Evolutionary conservation across 2,797 vertebrate genomes (phyloP), one percentile per base, ranked within the genome.

Genomic region (Bradypodion pumilum): DNA sequence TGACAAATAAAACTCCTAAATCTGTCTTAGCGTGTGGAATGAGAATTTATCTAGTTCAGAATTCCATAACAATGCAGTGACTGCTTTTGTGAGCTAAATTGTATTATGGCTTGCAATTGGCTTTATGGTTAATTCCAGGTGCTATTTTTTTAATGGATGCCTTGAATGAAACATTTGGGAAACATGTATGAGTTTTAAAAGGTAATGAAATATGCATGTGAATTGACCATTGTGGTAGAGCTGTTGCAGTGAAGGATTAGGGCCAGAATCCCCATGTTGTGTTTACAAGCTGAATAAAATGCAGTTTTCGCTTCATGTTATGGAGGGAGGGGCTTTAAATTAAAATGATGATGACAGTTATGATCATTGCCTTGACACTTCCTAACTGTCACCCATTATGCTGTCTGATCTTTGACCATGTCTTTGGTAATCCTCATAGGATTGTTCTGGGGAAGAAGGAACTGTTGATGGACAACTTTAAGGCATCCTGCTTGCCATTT

Each of bases 81-180:
- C 89, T 91, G 91, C 86, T 84, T 88, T 85, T 84, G 90, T 81
- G 84, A 87, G 76, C 83, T 92, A 89, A 92, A 88, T 86, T 85
- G 82, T 82, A 73, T 78, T 85, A 74, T 72, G 44, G 77, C 75
- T 49, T 90, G 86, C 80, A 82, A 87, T 66, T 88, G 77, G 81
- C 83, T 93, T 91, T 52, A 27, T 79, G 86, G 68, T 66, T 77
- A 85, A 85, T 91, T 91, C 84, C 75, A 70, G 70, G 84, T 89
- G 59, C 85, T 68, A 77, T 78, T 89, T 90, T 81, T 87, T 74
- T 75, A 80, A 78, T 27, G 46, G 70, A 59, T 82, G 69, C 76
- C 83, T 91, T 81, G 59, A 63, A 78, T 25, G 81, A 49, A 56
- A 49, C 84, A 44, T 85, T 60, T 62, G 81, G 78, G 83, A 75